Evolutionary conservation across 1,140 invertebrate genomes (phyloP), one percentile per base, ranked within the genome.

Genomic region (Heliconius nattereri): DNA sequence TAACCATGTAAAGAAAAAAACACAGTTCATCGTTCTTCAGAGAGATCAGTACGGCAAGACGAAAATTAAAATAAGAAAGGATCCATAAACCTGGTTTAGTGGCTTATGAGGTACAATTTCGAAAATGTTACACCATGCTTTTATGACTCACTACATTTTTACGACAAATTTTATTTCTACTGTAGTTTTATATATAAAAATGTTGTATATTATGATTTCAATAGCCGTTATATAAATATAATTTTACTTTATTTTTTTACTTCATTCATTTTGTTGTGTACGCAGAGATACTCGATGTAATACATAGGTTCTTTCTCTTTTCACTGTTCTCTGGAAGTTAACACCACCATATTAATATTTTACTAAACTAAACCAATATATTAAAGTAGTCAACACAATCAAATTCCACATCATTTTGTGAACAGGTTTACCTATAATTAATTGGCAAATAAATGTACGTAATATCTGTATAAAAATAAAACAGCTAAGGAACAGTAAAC

Each of bases 401-500:
- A 45, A 45, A 5, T 1, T 45, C 11, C 40, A 45, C 11, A 45
- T 45, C 11, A 45, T 16, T 45, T 0, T 13, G 9, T 45, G 13
- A 45, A 3, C 13, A 20, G 19, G 49, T 20, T 52, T 16, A 52
- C 7, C 49, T 52, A 19, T 20, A 52, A 52, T 19, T 52, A 19
- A 52, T 52, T 52, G 19, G 49, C 16, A 16, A 7, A 52, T 52
- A 52, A 20, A 19, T 19, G 19, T 52, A 52, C 49, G 19, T 52
- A 20, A 52, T 52, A 52, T 19, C 49, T 52, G 19, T 52, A 57
- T 3, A 57, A 71, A 85, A 93, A 92, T 91, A 86, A 92, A 91
- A 93, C 72, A 87, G 29, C 84, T 79, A 85, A 82, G 79, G 84
- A 94, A 94, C 92, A 94, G 89, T 94, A 94, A 94, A 94, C 91